Evolutionary conservation across 1,140 invertebrate species (phyloP), one percentile per base, ranked within the genome.

Genomic region (Cecropterus lyciades): DNA sequence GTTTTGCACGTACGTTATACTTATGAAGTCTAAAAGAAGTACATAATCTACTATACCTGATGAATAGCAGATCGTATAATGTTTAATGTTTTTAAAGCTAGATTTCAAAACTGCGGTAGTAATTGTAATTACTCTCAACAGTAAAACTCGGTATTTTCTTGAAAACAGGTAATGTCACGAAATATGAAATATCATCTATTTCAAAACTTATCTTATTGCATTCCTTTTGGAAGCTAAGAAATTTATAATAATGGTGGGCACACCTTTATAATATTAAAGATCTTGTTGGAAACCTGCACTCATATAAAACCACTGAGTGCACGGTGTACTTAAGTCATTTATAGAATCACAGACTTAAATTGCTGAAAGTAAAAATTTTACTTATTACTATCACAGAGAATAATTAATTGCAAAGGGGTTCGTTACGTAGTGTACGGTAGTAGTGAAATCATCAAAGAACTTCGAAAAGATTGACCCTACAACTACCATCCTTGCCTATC

Each of bases 311-410:
- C 15, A 45, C 24, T 10, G n/a, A 16, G 24, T 30, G 43, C 9
- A 16, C 20, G 13, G 30, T 49, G 27, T 48, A 24, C 57, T 43
- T 59, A 48, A 59, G 43, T 59, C 42, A 49, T 48, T 17, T 48
- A 60, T 51, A 49, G 13, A 62, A 62, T 62, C 57, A 62, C 57
- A 62, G 57, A 49, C 33, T 17, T 48, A 60, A 62, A 62, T 62
- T 62, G 57, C 57, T 49, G 57, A 62, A 62, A 62, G 27, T 62
- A 62, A 62, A n/a, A 49, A 13, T 27, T 49, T 62, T 62, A 62
- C 57, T 62, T 62, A 62, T 60, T 62, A 69, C 75, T 84, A 86
- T 86, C 84, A 86, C 84, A 86, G 83, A 78, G 79, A 84, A 80
- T 75, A 59, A 73, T 66, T 65, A 67, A 79, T 72, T 70, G 69